Base-by-base conservation (phyloP, 2,797 vertebrate genomes). In the Periparus ater region DNA sequence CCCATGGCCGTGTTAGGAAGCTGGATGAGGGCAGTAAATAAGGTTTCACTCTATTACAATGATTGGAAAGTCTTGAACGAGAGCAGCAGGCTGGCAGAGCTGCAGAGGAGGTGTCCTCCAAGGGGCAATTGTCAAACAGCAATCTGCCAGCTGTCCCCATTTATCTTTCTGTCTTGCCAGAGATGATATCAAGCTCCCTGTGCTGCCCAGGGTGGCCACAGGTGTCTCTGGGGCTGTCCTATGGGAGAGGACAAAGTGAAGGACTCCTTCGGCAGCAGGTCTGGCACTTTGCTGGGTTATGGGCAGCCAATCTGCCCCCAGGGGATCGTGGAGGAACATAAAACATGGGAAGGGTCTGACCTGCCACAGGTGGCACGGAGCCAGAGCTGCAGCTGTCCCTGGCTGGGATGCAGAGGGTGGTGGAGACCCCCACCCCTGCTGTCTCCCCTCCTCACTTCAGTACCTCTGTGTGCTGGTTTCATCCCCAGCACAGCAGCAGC, bases 101-200 rank as follows among this genome's bases (percentile, higher is more conserved):
- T 88, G 70, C 90, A 88, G 88, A 89, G 68, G 86, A 73, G 82
- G 72, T 67, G 61, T 88, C 82, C 93, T 96, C 95, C 57, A 61
- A 95, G 93, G 89, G 91, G 68, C 89, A 85, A 77, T 85, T 88
- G 82, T 54, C 2, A 15, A 79, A 38, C 72, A 85, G 72, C 87
- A 71, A 61, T 55, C 53, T 89, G 91, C 72, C 91, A 95, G 75
- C 7, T 55, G 30, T 93, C 50, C 55, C 17, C 58, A 72, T 95
- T 95, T 89, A 57, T 91, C 89, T 85, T 75, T 61, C 67, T 58
- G 42, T 77, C 2, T 13, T 71, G 85, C 75, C 76, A 73, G 7
- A 57, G 93, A 63, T 36, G 30, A 16, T 51, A 67, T 67, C 53
- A 34, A 89, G 67, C 53, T 61, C 26, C n/a, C 63, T 0, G 2